Evolutionary conservation across 2,113 vertebrate species (phyloP).

Genomic region (Atractosteus spatula): DNA sequence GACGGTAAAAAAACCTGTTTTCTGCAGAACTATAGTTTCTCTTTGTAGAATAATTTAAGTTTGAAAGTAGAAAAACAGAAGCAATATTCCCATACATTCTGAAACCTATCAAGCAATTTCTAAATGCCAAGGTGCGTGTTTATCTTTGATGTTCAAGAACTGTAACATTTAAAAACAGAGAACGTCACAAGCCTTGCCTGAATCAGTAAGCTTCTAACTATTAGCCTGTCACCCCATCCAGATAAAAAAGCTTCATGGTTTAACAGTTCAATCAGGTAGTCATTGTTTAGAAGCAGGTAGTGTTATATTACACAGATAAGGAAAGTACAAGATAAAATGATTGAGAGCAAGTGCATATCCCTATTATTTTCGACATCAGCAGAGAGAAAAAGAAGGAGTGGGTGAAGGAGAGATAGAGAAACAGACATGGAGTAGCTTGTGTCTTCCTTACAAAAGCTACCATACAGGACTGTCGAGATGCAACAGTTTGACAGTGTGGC

Average conservation of each 20-base stretch:
- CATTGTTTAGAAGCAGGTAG: constrained; percentile 47
- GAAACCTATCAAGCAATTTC: too few relatives aligned
- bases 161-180: too few relatives aligned
- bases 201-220: too few relatives aligned
- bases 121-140: too few relatives aligned
- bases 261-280: constrained; percentile 24
- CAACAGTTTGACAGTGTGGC: constrained; percentile 14
- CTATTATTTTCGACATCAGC: constrained; percentile 42
- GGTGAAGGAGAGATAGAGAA: not conserved
- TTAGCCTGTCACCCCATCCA: not conserved
- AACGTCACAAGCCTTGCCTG: too few relatives aligned
- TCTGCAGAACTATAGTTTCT: too few relatives aligned
- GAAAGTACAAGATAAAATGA: constrained; percentile 56
- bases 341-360: constrained; percentile 32
- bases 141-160: too few relatives aligned
- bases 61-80: too few relatives aligned
- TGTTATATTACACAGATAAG: constrained; percentile 56
- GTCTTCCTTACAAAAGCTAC: constrained; percentile 24
- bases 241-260: not conserved
- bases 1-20: too few relatives aligned
- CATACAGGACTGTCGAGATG: constrained; percentile 20
- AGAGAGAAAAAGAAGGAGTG: constrained; percentile 3
- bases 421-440: not conserved
- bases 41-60: too few relatives aligned
- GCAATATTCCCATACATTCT: too few relatives aligned